Evolutionary conservation across 2,113 vertebrate species (phyloP).

Genomic region (western clawed frog (Xenopus tropicalis)): DNA sequence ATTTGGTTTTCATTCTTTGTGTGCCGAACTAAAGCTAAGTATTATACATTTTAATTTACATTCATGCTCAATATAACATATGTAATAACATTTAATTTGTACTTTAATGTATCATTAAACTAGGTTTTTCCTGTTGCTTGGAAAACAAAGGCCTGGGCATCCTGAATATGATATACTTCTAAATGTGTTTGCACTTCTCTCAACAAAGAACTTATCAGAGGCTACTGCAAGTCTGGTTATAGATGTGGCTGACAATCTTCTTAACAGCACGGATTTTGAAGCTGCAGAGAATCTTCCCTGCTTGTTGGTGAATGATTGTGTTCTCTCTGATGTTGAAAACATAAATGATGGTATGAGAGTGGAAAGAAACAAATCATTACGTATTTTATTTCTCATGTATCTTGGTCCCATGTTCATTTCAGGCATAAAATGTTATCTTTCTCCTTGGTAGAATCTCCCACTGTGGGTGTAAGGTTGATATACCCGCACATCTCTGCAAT

Average conservation of each 20-base stretch:
- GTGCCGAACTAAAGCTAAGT: too few species aligned
- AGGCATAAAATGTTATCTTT: not conserved
- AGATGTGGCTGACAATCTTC: slow-evolving; percentile 81
- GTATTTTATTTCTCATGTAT: not conserved
- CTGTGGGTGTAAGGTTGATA: slow-evolving; percentile 75
- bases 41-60: too few species aligned
- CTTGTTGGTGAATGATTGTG: slow-evolving; percentile 67
- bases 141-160: slow-evolving; percentile 76
- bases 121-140: slow-evolving; percentile 87
- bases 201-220: slow-evolving; percentile 77
- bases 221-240: slow-evolving; percentile 74
- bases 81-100: too few species aligned
- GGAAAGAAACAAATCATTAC: not conserved
- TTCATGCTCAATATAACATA: too few species aligned
- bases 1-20: too few species aligned
- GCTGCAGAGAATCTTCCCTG: slow-evolving; percentile 62
- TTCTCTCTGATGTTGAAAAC: slow-evolving; percentile 51
- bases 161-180: slow-evolving; percentile 78
- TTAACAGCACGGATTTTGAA: slow-evolving; percentile 77
- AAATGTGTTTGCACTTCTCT: slow-evolving; percentile 85
- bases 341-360: slow-evolving; percentile 62
- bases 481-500: slow-evolving; percentile 83
- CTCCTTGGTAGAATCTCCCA: slow-evolving; percentile 67
- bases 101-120: slow-evolving; percentile 28
- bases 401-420: not conserved